Conservation (phyloP, 2,888 invertebrate genomes). For the Acrobeloides nanus region DNA sequence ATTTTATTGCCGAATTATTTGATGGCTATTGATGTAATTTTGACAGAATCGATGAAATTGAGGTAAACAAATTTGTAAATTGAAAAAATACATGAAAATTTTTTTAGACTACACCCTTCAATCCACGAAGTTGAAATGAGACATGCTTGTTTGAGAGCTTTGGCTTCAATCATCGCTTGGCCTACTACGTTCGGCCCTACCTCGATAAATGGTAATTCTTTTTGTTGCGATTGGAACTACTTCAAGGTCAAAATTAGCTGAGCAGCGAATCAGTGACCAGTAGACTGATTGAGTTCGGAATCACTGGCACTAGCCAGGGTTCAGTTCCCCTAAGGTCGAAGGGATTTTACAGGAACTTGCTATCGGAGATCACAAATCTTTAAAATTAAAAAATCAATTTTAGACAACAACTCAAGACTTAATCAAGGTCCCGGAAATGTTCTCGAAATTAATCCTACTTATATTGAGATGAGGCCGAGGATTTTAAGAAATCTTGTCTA, state of each 20-base stretch:
- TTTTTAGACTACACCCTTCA: slow-evolving; percentile 47
- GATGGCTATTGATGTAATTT: slow-evolving; percentile 77
- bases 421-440: slow-evolving; percentile 20
- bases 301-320: no score
- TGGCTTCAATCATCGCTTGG: slow-evolving; percentile 80
- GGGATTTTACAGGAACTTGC: no score
- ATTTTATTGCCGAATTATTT: slow-evolving; percentile 82
- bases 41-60: slow-evolving; percentile 64
- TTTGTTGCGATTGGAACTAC: no score
- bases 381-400: no score
- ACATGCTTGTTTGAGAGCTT: slow-evolving; percentile 80
- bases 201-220: slow-evolving; percentile 18
- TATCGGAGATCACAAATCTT: no score
- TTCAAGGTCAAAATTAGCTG: no score
- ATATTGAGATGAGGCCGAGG: slow-evolving; percentile 68
- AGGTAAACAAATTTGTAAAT: slow-evolving; percentile 21
- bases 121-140: slow-evolving; percentile 62
- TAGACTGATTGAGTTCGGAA: no score
- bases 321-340: no score
- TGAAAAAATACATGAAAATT: background rate
- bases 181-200: slow-evolving; percentile 75
- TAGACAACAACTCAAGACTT: no score
- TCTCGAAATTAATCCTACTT: slow-evolving; percentile 28
- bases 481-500: slow-evolving; percentile 68
- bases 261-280: no score